Base-by-base conservation (phyloP, 1,140 invertebrate genomes). In the Phenacoccus solenopsis region DNA sequence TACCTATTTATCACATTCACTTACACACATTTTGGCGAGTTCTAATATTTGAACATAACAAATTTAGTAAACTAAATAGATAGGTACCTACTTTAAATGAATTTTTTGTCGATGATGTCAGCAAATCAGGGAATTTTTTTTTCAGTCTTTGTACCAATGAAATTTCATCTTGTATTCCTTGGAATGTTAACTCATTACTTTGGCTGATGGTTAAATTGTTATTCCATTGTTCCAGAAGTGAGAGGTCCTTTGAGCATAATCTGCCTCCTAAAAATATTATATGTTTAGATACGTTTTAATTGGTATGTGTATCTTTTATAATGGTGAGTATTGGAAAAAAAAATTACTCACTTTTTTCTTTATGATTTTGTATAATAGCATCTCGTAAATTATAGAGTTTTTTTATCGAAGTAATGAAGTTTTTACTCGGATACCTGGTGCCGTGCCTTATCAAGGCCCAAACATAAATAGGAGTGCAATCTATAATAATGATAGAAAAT, bases 381-480 rank as follows among this genome's bases (percentile, higher is more conserved):
- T 49, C 16, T 49, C 38, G 13, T 49, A 49, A 9, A 9, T 10
- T 16, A 49, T 49, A n/a, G 13, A 49, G 20, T 49, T 49, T 49
- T 9, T 49, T 16, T 5, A 16, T 9, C 16, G 38, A 49, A 3
- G 13, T 49, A 2, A 49, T 4, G 5, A 16, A 3, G 16, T 49
- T n/a, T 16, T 3, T n/a, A 16, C 20, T n/a, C 25, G 75, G 75
- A 67, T 74, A 75, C 7, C 75, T 57, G 0, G 75, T 76, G 16
- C 75, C 75, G 22, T 76, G 75, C 12, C 75, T 71, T 12, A 72
- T 61, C 70, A 76, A 16, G 24, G 72, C 28, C 75, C 75, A 76
- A n/a, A 75, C 68, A 57, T 73, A 73, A 7, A 76, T 70, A 1
- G 74, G 73, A 24, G 67, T 69, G 57, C 75, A 76, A 71, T 75